Percentiles rank a stretch among this genome's conserved stretches.
phyloP scores from a whole-genome alignment of 1,140 invertebrate genomes.

The Cylas formicarius region DNA sequence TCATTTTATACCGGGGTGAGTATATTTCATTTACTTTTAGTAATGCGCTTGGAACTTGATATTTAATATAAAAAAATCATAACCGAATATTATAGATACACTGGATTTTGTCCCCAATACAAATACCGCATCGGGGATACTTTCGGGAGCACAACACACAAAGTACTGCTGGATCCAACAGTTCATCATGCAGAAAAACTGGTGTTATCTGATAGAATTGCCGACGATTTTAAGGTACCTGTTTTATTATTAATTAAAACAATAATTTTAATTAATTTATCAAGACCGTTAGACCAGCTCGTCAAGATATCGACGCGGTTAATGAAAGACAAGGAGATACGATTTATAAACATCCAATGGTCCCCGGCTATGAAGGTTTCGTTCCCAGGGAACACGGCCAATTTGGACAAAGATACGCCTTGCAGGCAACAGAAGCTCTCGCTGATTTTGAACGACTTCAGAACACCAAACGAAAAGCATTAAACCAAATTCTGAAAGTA shows the following conservation, averaged over 20 bases:
- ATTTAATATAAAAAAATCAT: conserved; percentile 6
- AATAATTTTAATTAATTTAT: neutral
- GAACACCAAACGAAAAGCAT: conserved; percentile 47
- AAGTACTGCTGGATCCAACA: conserved; percentile 61
- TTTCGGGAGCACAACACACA: conserved; percentile 62
- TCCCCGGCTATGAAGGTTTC: conserved; percentile 66
- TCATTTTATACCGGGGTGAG: conserved; percentile 53
- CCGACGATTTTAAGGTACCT: conserved; percentile 52
- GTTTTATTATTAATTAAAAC: neutral
- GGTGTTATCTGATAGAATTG: conserved; percentile 55
- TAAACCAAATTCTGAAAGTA: conserved; percentile 47
- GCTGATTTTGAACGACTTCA: conserved; percentile 59
- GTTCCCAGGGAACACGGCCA: conserved; percentile 53
- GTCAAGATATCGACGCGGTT: conserved; percentile 55
- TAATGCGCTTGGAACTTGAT: neutral
- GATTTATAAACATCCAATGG: conserved; percentile 59
- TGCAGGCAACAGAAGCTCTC: conserved; percentile 58
- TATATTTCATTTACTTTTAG: conserved; percentile 6
- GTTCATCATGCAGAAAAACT: conserved; percentile 60
- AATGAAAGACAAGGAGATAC: conserved; percentile 55
- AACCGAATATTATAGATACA: conserved; percentile 49
- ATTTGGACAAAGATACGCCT: conserved; percentile 58
- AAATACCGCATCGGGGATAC: conserved; percentile 62
- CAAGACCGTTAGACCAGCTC: conserved; percentile 49
- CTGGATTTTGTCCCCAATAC: conserved; percentile 65